phyloP scores from a whole-genome alignment of 2,113 vertebrate species.

The Corydoras sp. region DNA sequence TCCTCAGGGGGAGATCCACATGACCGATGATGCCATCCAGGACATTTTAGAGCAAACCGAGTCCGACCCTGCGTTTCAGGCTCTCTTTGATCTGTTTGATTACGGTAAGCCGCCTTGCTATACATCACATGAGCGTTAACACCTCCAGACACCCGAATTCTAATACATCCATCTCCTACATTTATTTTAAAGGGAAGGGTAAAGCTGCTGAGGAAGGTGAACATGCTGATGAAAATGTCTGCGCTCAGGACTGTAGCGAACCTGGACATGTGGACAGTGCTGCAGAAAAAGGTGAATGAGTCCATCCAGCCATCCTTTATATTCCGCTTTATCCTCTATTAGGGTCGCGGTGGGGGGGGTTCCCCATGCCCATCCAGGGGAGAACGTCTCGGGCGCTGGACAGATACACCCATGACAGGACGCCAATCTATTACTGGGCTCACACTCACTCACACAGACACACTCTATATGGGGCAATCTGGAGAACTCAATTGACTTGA shows the following conservation, averaged over 20 bases:
- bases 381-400: too few relatives aligned
- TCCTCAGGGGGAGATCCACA: slow-evolving; percentile 88
- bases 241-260: slow-evolving; percentile 57
- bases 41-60: slow-evolving; percentile 95
- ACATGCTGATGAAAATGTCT: slow-evolving; percentile 59
- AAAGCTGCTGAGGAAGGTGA: slow-evolving; percentile 68
- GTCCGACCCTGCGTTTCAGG: slow-evolving; percentile 95
- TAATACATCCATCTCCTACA: background rate
- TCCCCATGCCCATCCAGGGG: too few relatives aligned
- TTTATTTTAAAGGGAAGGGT: slow-evolving; percentile 70
- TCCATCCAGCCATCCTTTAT: too few relatives aligned
- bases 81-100: slow-evolving; percentile 94
- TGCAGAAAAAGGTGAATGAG: slow-evolving; percentile 63
- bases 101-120: slow-evolving; percentile 65
- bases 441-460: too few relatives aligned
- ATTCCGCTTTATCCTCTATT: too few relatives aligned
- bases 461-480: too few relatives aligned
- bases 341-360: too few relatives aligned
- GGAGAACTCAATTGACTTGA: too few relatives aligned
- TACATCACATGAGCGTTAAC: too few relatives aligned
- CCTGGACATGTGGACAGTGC: slow-evolving; percentile 57
- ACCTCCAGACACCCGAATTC: too few relatives aligned
- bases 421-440: too few relatives aligned
- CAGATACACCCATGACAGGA: too few relatives aligned
- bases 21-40: slow-evolving; percentile 95